These are phyloP conservation scores for Bufo gargarizans DNA, from an alignment of 2,113 vertebrate species.

Conservation along the genomic window DNA sequence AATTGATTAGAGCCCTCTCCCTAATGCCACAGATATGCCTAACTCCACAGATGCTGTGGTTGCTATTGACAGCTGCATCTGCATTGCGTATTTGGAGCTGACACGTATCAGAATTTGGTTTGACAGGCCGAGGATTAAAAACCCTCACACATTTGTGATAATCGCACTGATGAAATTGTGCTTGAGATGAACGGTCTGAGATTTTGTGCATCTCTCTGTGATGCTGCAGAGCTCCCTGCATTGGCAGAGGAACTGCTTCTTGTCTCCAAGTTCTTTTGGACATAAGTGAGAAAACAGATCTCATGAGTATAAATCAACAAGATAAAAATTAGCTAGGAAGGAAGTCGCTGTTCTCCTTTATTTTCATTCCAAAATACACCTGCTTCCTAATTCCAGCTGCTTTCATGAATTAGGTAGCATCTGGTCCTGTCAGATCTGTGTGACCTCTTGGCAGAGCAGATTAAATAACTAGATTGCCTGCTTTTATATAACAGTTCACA, in stretches of 20 bases:
- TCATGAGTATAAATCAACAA: slow-evolving; percentile 32
- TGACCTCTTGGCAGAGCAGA: neutral
- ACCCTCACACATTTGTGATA: neutral
- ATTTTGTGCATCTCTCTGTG: neutral
- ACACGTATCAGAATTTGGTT: neutral
- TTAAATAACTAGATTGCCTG: neutral
- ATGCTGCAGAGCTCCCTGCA: slow-evolving; percentile 20
- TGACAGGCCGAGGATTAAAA: slow-evolving; percentile 10
- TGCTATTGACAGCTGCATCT: too few relatives aligned
- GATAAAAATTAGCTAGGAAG: slow-evolving; percentile 28
- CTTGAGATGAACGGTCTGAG: neutral
- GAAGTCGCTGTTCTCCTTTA: slow-evolving; percentile 36
- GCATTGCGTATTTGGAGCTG: neutral
- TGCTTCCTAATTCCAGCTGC: slow-evolving; percentile 50
- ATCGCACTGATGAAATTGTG: slow-evolving; percentile 16
- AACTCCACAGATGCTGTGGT: too few relatives aligned
- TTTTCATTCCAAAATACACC: slow-evolving; percentile 54
- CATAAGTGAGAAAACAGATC: slow-evolving; percentile 30
- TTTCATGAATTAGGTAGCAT: slow-evolving; percentile 39
- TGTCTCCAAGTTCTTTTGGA: slow-evolving; percentile 38
- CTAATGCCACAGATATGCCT: too few relatives aligned
- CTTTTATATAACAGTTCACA: neutral
- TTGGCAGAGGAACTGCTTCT: neutral
- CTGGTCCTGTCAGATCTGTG: slow-evolving; percentile 33
- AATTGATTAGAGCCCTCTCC: too few relatives aligned